These are phyloP conservation scores for Alexandromys fortis DNA, from an alignment of 2,113 vertebrate genomes.

Conservation along the genomic window DNA sequence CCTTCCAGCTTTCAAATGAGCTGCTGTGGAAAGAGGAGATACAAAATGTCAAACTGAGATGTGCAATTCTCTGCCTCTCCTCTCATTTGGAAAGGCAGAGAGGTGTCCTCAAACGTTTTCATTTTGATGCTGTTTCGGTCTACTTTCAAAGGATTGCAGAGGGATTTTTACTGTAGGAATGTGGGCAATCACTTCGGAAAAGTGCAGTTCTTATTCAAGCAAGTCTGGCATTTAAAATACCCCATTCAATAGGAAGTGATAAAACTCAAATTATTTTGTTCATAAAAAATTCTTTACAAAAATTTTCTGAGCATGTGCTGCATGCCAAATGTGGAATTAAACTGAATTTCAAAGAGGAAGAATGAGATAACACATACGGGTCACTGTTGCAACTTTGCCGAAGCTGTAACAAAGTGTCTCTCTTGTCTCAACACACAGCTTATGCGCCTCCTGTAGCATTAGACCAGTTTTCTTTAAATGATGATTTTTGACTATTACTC, in stretches of 20 bases:
- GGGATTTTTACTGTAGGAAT: constrained; percentile 46
- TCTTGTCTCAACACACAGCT: not conserved
- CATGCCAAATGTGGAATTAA: not conserved
- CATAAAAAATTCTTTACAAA: constrained; percentile 12
- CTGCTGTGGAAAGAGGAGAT: constrained; percentile 32
- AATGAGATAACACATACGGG: not conserved
- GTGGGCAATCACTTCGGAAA: not conserved
- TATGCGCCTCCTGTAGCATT: not conserved
- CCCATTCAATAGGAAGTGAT: not conserved
- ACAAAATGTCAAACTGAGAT: not conserved
- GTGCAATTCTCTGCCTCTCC: not conserved
- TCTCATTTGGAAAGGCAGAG: constrained; percentile 13
- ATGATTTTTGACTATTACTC: constrained; percentile 5
- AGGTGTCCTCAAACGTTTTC: constrained; percentile 2
- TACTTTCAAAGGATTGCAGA: constrained; percentile 29
- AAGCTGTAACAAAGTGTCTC: not conserved
- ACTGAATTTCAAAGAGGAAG: not conserved
- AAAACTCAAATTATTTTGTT: constrained; percentile 17
- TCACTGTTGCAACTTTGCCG: not conserved
- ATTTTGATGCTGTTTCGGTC: constrained; percentile 8
- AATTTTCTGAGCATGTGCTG: not conserved
- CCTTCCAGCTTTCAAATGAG: constrained; percentile 55
- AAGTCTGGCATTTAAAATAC: constrained; percentile 30
- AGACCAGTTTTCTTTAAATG: not conserved
- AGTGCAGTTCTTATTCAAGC: not conserved